Base-by-base conservation (phyloP, 1,140 invertebrate genomes). In the Lerema accius region DNA sequence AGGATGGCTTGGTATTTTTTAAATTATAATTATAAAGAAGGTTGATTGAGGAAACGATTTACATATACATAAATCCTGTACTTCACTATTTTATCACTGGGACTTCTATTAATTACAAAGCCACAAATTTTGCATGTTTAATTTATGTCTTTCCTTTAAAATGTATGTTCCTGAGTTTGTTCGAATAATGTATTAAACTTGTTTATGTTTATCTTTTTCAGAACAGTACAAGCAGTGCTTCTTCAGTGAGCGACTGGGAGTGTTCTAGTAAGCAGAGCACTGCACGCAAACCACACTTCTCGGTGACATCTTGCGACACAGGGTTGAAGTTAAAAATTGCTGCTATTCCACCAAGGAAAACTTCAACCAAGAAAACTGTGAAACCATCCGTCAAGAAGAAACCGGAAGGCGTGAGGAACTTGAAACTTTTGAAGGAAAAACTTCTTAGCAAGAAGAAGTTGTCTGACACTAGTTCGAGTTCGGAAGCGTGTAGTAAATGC, bases 311-410 rank as follows among this genome's bases (percentile, higher is more conserved):
- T 11, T 85, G 80, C 72, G 87, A 90, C 26, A 90, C 85, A 13
- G 87, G 87, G 9, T 53, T 90, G 23, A 90, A 88, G 53, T 75
- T 90, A 9, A 90, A 90, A 80, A 90, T 90, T 15, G 87, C 87
- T 61, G 87, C 87, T 15, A 85, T 90, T 67, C 86, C 78, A 53
- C 80, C 71, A 16, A 69, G 80, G 35, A 87, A 87, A 65, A 65
- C 69, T 14, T 68, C 78, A 26, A 49, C 78, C 4, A 89, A 86
- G 64, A 84, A 83, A 53, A 60, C 65, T 16, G 17, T 65, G 16
- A 82, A 79, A 59, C 81, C 78, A 46, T 62, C 79, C 28, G 74
- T 77, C 2, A 88, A 86, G 64, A 88, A 86, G 71, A 87, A 87
- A 83, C 7, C 59, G 7, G 71, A 72, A 35, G 71, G 74, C 35